Conservation (phyloP, 2,888 invertebrate species). For the Tillus elongatus region DNA sequence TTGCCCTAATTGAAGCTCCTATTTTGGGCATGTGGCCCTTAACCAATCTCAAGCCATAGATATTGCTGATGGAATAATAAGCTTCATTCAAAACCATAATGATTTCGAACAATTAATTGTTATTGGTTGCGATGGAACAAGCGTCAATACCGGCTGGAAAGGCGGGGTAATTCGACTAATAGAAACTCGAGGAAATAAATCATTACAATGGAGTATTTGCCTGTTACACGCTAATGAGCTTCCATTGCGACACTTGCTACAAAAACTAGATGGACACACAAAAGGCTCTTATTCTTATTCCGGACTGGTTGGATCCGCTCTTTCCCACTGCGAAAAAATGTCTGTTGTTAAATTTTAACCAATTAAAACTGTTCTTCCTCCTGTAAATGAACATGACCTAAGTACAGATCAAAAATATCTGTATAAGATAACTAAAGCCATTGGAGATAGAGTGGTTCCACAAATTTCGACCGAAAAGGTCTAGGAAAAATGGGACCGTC, state of each 20-base stretch:
- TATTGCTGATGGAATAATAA: too few relatives aligned
- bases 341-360: too few relatives aligned
- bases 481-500: slow-evolving; percentile 9
- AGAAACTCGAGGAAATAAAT: slow-evolving; percentile 18
- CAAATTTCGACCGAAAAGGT: background rate
- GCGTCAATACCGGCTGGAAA: slow-evolving; percentile 21
- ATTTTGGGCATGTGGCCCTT: background rate
- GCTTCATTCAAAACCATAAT: too few relatives aligned
- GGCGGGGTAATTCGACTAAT: slow-evolving; percentile 20
- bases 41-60: too few relatives aligned
- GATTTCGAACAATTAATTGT: too few relatives aligned
- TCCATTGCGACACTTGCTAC: slow-evolving; percentile 22
- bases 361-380: too few relatives aligned
- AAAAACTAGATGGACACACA: slow-evolving; percentile 20
- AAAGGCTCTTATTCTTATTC: slow-evolving; percentile 21
- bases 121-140: slow-evolving; percentile 21
- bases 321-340: slow-evolving; percentile 5
- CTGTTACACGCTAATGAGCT: slow-evolving; percentile 22
- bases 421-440: slow-evolving; percentile 9
- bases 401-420: slow-evolving; percentile 9
- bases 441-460: slow-evolving; percentile 8
- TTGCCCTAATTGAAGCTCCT: background rate
- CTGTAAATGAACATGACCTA: slow-evolving; percentile 10
- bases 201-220: slow-evolving; percentile 23
- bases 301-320: slow-evolving; percentile 19